Base-by-base conservation (phyloP, 1,140 invertebrate genomes). In the Temnothorax curvispinosus region DNA sequence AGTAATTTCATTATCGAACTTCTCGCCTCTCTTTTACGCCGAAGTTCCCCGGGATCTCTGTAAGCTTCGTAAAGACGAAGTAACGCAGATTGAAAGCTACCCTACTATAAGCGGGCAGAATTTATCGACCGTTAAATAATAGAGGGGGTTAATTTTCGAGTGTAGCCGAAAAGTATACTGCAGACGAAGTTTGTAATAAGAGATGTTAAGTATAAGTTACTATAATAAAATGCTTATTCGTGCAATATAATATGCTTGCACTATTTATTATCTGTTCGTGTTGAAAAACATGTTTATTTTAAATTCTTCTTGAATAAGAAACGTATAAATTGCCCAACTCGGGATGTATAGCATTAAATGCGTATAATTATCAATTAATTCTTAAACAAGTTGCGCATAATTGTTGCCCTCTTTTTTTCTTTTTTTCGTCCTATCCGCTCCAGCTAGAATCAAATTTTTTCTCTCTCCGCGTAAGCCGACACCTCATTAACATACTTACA, bases 1-100 rank as follows among this genome's bases (percentile, higher is more conserved):
- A 60, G 80, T 84, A 84, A 84, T 89, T 89, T 89, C 87, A 77
- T 89, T 89, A 89, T 82, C 84, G 58, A 90, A 89, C 76, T 89
- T 87, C 86, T 86, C 64, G 84, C 74, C 58, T 82, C 84, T 89
- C 85, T 88, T 64, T 86, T 58, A 74, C 67, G 41, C 80, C 21
- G 18, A 90, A 89, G 71, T 90, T 84, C 71, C 21, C 9, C 27
- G 27, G 76, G 11, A 84, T 75, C 54, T 62, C 54, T 35, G 54
- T 84, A 75, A 84, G 80, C 80, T 62, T 60, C 54, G 54, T 72
- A 47, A 74, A 82, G 38, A 41, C 78, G 80, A 84, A 27, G 69
- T 75, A 75, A 62, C 80, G 80, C 69, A 75, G 80, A 84, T 84
- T 84, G 80, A 84, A 74, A 75, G 69, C 69, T 75, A 75, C 47